phyloP scores from a whole-genome alignment of 2,113 vertebrate species.

The Dendropsophus ebraccatus region DNA sequence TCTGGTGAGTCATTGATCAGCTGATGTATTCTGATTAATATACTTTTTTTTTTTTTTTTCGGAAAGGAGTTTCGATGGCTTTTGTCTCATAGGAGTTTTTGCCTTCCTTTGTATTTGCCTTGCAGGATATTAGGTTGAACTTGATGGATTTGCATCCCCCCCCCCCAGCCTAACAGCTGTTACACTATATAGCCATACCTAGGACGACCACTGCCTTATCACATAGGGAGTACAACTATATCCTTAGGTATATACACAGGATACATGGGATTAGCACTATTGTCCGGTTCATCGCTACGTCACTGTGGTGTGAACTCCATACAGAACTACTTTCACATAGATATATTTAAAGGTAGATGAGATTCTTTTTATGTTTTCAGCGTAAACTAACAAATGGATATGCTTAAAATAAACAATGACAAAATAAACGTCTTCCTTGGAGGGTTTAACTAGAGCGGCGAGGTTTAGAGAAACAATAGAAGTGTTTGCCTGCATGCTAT shows the following conservation, averaged over 20 bases:
- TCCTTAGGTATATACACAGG: background rate
- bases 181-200: too few relatives aligned
- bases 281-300: background rate
- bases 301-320: background rate
- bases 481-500: background rate
- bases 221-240: background rate
- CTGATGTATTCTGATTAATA: too few relatives aligned
- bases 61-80: too few relatives aligned
- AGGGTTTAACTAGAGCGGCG: background rate
- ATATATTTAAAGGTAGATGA: background rate
- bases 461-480: constrained; percentile 19
- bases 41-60: too few relatives aligned
- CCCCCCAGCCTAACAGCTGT: too few relatives aligned
- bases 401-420: constrained; percentile 32
- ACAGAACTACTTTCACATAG: constrained; percentile 6
- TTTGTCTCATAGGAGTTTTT: too few relatives aligned
- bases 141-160: background rate
- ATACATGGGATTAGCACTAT: background rate
- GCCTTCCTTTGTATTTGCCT: background rate
- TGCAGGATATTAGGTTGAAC: background rate
- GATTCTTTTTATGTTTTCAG: constrained; percentile 1
- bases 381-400: background rate
- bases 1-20: too few relatives aligned
- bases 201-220: background rate
- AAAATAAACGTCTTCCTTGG: constrained; percentile 24